A percentile compares a stretch with the other conserved stretches of the same genome.
phyloP scores from a whole-genome alignment of 2,888 invertebrate species.

The Drosophila trichaetosa region DNA sequence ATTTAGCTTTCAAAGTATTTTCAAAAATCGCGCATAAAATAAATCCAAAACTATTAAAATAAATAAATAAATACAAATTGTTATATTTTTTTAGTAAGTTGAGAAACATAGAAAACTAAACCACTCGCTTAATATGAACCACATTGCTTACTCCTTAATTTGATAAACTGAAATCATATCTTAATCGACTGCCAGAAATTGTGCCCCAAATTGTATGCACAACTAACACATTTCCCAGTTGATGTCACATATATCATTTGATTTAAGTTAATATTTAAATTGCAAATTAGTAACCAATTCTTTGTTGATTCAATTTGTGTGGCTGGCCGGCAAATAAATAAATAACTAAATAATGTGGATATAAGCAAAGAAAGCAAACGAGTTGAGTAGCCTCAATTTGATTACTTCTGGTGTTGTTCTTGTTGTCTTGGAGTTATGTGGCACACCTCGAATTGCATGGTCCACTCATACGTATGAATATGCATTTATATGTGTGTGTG shows the following conservation, averaged over 20 bases:
- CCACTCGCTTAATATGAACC: neutral
- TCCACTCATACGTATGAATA: slow-evolving; percentile 43
- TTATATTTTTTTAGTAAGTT: neutral
- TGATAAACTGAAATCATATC: neutral
- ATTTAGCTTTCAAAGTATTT: neutral
- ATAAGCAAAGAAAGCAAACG: neutral
- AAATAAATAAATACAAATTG: neutral
- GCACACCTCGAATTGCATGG: slow-evolving; percentile 47
- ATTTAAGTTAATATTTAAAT: neutral
- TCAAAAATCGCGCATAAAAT: neutral
- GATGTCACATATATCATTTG: neutral
- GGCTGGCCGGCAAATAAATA: neutral
- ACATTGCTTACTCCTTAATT: neutral
- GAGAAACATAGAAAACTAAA: neutral
- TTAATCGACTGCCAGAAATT: neutral
- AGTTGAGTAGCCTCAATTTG: neutral
- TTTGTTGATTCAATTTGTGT: neutral
- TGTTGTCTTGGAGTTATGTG: slow-evolving; percentile 8
- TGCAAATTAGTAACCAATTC: neutral
- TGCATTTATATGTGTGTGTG: slow-evolving; percentile 15
- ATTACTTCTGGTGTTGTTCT: neutral
- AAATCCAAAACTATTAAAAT: neutral
- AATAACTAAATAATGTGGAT: slow-evolving; percentile 7
- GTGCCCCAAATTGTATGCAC: neutral
- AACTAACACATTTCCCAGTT: neutral